Base-by-base conservation (phyloP, 2,797 vertebrate genomes). In the Geotrypetes seraphini region DNA sequence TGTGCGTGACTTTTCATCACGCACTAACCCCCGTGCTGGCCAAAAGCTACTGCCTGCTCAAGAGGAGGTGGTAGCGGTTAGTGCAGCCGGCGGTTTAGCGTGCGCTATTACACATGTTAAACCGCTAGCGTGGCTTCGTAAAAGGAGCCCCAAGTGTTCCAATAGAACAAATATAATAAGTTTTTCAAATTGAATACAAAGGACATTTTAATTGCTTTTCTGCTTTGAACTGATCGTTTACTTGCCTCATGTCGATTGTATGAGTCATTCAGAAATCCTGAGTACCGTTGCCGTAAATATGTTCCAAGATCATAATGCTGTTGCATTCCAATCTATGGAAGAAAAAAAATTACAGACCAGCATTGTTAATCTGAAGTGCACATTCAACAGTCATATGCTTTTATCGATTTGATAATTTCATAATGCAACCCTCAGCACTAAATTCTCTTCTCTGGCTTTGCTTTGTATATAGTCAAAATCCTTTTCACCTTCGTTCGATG, bases 301-400 rank as follows among this genome's bases (percentile, higher is more conserved):
- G 41, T 28, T 34, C 81, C 83, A 25, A 85, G 77, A 31, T 78
- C 56, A 36, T 69, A 79, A 0, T 83, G 73, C 36, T 85, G 79
- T 22, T 59, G 34, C 56, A 81, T 81, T 40, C 83, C 83, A 47
- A 57, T 21, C 83, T 85, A 31, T 2, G 1, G 37, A 18, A 12
- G 29, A 65, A 7, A 29, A 55, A 25, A 7, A 29, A 55, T 25
- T 4, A 53, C n/a, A 42, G 10, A n/a, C 22, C 3, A 32, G 5
- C 8, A 1, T n/a, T n/a, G n/a, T 23, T 21, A 44, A 25, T 15
- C 33, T 49, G 25, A 25, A 3, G n/a, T 22, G 7, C 11, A 0
- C 24, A 3, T 3, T 25, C 7, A 20, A 15, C 28, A 20, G 16
- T 25, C 31, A 25, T 6, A n/a, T 4, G 23, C 7, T 17, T 28